A percentile compares a stretch with the other conserved stretches of the same genome.
Evolutionary conservation across 2,888 invertebrate species (phyloP).

Genomic region (Nomada lathburiana): DNA sequence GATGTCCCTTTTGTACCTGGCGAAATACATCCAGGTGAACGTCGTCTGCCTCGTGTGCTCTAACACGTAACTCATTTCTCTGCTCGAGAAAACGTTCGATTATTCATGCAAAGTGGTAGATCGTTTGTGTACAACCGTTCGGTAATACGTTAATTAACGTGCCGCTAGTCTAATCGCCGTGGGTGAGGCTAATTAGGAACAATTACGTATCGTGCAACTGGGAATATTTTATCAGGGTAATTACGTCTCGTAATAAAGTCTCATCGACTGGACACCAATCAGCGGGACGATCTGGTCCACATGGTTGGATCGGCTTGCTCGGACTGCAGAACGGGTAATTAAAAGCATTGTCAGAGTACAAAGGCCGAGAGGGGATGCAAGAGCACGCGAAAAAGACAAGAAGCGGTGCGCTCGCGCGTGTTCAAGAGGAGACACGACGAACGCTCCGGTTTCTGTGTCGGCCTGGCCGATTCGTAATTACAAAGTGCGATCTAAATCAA

Average conservation of each 20-base stretch:
- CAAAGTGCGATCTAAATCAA: conserved; percentile 61
- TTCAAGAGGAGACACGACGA: conserved; percentile 34
- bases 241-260: conserved; percentile 53
- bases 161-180: not conserved
- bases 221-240: conserved; percentile 56
- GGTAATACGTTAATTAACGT: conserved; percentile 25
- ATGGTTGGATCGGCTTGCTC: conserved; percentile 43
- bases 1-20: conserved; percentile 55
- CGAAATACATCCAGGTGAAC: conserved; percentile 40
- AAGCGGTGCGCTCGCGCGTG: conserved; percentile 14
- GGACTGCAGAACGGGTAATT: conserved; percentile 57
- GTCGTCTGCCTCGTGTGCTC: not conserved
- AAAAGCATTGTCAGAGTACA: conserved; percentile 71
- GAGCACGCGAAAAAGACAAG: conserved; percentile 20
- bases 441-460: conserved; percentile 52
- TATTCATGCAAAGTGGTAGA: not conserved
- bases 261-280: conserved; percentile 44
- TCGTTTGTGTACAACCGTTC: not conserved
- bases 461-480: conserved; percentile 61
- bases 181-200: conserved; percentile 29
- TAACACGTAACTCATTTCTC: not conserved
- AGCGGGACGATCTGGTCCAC: conserved; percentile 45
- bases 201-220: conserved; percentile 25
- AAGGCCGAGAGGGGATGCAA: conserved; percentile 40
- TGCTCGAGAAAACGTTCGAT: not conserved